Evolutionary conservation across 2,888 invertebrate species (phyloP).

Genomic region (Drosophila prolongata): DNA sequence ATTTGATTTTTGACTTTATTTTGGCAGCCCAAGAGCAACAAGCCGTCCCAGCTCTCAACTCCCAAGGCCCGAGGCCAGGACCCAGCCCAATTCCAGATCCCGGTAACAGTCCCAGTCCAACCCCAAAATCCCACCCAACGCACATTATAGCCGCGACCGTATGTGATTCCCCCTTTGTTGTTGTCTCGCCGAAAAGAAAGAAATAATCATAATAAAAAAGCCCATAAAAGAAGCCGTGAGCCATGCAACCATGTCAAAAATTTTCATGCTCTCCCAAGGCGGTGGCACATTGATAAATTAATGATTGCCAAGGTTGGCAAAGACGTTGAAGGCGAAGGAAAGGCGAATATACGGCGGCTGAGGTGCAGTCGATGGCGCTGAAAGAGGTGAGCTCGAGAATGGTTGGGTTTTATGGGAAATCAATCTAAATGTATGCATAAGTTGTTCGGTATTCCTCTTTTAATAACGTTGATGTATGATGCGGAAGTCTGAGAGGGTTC

Average conservation of each 20-base stretch:
- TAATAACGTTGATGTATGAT: constrained; percentile 39
- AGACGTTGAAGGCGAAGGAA: constrained; percentile 11
- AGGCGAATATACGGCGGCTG: constrained; percentile 50
- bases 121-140: constrained; percentile 25
- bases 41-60: constrained; percentile 26
- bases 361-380: constrained; percentile 43
- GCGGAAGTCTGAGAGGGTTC: not conserved
- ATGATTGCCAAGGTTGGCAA: constrained; percentile 70
- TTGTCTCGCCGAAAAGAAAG: constrained; percentile 59
- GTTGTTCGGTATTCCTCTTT: constrained; percentile 32
- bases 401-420: constrained; percentile 66
- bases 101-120: constrained; percentile 11
- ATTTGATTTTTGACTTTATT: constrained; percentile 81
- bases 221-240: constrained; percentile 74
- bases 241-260: constrained; percentile 60
- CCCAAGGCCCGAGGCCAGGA: constrained; percentile 21
- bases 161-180: constrained; percentile 57
- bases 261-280: constrained; percentile 74
- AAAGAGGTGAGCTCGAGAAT: constrained; percentile 29
- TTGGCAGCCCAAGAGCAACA: constrained; percentile 64
- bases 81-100: constrained; percentile 23
- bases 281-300: constrained; percentile 77
- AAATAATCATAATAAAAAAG: constrained; percentile 79
- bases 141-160: constrained; percentile 61
- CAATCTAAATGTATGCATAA: constrained; percentile 63